phyloP scores from a whole-genome alignment of 37 sponge, comb jelly and placozoan species.

The Aphrocallistes beatrix region DNA sequence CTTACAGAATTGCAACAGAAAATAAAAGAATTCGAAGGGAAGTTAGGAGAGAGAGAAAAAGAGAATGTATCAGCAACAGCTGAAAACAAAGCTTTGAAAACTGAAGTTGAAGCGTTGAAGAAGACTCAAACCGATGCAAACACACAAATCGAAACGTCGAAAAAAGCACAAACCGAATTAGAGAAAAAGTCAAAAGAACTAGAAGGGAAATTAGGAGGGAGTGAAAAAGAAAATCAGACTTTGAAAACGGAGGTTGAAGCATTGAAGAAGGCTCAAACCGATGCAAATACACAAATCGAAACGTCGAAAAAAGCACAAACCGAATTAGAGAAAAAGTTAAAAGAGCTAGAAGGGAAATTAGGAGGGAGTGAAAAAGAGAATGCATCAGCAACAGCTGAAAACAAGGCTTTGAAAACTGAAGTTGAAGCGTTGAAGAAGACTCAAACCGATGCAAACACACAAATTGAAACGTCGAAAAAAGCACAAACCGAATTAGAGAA shows the following conservation, averaged over 20 bases:
- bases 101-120: background rate
- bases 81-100: conserved; percentile 1
- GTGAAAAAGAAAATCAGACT: conserved; percentile 7
- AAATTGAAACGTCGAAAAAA: no score
- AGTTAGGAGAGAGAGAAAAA: background rate
- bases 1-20: background rate
- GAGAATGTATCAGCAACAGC: background rate
- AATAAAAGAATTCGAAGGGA: background rate
- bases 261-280: background rate
- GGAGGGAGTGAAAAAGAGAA: background rate
- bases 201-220: no score
- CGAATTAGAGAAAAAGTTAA: background rate
- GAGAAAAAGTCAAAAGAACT: no score
- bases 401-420: background rate
- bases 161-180: no score
- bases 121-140: no score
- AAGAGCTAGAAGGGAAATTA: background rate
- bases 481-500: no score
- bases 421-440: background rate
- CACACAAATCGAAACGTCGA: no score
- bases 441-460: no score
- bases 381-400: background rate
- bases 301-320: background rate
- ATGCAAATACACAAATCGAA: background rate
- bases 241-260: background rate